A percentile compares a stretch with the other conserved stretches of the same genome.
These are phyloP conservation scores for Galagoides demidoff DNA, from an alignment of 2,797 vertebrate species.

Conservation along the genomic window DNA sequence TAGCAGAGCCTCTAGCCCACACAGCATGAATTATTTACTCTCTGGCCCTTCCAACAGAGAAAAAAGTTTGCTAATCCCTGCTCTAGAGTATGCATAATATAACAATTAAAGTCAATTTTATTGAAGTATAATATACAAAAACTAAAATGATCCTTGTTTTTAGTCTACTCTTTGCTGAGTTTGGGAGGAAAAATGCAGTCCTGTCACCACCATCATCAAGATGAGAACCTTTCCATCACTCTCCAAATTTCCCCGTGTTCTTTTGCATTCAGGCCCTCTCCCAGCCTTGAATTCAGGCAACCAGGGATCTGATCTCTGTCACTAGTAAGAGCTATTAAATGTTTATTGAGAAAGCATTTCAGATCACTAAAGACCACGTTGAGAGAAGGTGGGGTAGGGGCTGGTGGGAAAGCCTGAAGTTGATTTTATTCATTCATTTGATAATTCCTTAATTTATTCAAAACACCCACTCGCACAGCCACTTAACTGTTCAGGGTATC, in stretches of 20 bases:
- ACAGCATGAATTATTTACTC: conserved; percentile 16
- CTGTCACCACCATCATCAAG: background rate
- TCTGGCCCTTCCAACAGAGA: background rate
- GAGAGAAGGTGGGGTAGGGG: background rate
- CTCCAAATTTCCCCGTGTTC: background rate
- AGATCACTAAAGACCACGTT: background rate
- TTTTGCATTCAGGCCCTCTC: background rate
- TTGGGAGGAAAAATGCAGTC: background rate
- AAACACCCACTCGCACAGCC: background rate
- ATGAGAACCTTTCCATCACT: background rate
- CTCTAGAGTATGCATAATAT: background rate
- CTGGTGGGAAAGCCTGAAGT: background rate
- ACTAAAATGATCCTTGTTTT: background rate
- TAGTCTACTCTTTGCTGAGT: background rate
- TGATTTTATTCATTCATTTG: conserved; percentile 43
- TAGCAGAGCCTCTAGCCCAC: background rate
- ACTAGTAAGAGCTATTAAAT: conserved; percentile 1
- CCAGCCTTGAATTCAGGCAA: background rate
- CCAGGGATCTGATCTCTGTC: background rate
- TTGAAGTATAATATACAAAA: background rate
- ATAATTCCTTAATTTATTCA: conserved; percentile 42
- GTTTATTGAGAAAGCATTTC: background rate
- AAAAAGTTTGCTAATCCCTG: background rate
- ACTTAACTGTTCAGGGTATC: background rate
- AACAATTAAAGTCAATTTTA: conserved; percentile 8